Conservation (phyloP, 2,797 vertebrate genomes). For the Sciurus carolinensis region DNA sequence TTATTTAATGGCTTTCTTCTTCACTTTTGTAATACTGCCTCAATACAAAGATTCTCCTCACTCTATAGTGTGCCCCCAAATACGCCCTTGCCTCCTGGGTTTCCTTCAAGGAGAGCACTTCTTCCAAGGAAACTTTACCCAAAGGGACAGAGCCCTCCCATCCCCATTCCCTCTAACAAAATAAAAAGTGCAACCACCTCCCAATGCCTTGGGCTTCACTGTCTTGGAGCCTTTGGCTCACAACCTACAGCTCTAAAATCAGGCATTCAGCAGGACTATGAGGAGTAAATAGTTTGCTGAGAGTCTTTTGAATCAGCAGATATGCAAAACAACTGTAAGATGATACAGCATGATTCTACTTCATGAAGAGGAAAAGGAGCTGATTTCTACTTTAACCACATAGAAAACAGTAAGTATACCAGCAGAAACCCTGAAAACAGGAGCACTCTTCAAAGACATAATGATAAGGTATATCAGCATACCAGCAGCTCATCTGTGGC, state of each 20-base stretch:
- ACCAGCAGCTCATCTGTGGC: too few relatives aligned
- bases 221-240: not conserved
- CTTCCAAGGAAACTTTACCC: constrained; percentile 23
- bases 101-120: constrained; percentile 14
- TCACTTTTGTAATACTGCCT: not conserved
- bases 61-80: not conserved
- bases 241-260: not conserved
- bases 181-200: constrained; percentile 21
- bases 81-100: not conserved
- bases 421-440: not conserved
- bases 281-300: not conserved
- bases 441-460: not conserved
- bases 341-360: constrained; percentile 32
- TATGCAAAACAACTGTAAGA: not conserved
- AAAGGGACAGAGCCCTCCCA: not conserved
- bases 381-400: constrained; percentile 12
- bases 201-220: not conserved
- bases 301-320: constrained; percentile 15
- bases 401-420: not conserved
- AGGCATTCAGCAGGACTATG: not conserved
- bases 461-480: not conserved
- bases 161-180: not conserved
- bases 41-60: not conserved
- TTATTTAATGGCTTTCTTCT: not conserved
- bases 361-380: not conserved